Evolutionary conservation across 2,888 invertebrate species (phyloP).

Genomic region (Cephus nigrinus): DNA sequence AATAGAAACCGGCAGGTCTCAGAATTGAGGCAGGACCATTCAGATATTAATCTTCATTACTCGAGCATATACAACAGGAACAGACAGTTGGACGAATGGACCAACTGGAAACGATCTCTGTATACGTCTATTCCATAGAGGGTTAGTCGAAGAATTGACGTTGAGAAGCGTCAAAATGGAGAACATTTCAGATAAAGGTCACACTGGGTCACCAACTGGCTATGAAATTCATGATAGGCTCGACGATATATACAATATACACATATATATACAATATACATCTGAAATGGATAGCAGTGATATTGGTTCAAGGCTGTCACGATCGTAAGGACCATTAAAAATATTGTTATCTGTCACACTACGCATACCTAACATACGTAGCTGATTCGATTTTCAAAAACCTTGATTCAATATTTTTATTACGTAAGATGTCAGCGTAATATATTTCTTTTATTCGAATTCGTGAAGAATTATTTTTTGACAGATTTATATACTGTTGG

Average conservation of each 20-base stretch:
- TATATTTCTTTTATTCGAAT: neutral
- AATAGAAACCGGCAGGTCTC: conserved; percentile 14
- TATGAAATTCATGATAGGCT: neutral
- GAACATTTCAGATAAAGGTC: neutral
- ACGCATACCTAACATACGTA: neutral
- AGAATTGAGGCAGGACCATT: conserved; percentile 7
- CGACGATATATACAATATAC: neutral
- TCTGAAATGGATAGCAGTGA: neutral
- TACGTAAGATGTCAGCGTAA: neutral
- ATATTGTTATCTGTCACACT: neutral
- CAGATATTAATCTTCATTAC: conserved; percentile 19
- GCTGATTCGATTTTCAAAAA: neutral
- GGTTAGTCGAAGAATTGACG: neutral
- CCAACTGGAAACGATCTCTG: neutral
- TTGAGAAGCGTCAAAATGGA: neutral
- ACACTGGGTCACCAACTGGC: neutral
- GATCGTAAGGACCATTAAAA: neutral
- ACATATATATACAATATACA: neutral
- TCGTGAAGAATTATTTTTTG: neutral
- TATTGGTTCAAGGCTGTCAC: neutral
- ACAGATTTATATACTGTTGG: neutral
- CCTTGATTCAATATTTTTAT: neutral
- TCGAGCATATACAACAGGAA: neutral
- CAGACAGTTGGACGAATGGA: neutral
- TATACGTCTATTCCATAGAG: neutral